These are phyloP conservation scores for Betta splendens DNA, from an alignment of 2,797 vertebrate genomes.

Conservation along the genomic window DNA sequence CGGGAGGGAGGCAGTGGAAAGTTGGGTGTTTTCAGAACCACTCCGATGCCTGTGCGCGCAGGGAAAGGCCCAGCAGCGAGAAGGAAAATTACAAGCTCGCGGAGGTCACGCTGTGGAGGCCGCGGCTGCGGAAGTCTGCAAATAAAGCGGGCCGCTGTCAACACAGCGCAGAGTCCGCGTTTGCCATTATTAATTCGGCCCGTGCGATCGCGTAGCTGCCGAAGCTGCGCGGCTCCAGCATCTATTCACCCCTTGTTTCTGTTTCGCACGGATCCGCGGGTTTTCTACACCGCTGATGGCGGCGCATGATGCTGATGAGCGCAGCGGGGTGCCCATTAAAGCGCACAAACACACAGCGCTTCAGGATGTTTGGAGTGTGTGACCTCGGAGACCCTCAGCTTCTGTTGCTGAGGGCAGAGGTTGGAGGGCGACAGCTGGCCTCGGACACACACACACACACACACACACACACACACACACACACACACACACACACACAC, in stretches of 20 bases:
- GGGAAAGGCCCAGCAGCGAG: conserved; percentile 8
- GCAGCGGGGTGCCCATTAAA: conserved; percentile 64
- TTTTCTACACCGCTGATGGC: conserved; percentile 35
- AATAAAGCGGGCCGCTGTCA: conserved; percentile 15
- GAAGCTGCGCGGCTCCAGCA: not conserved
- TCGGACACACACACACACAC: conserved; percentile 38
- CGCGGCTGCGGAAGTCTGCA: not conserved
- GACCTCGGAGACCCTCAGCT: conserved; percentile 44
- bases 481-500: conserved; percentile 36
- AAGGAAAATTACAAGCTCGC: conserved; percentile 7
- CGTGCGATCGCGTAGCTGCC: not conserved
- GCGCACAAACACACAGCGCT: conserved; percentile 54
- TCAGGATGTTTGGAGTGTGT: conserved; percentile 35
- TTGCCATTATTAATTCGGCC: not conserved
- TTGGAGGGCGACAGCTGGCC: conserved; percentile 62
- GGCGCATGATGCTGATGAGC: conserved; percentile 46
- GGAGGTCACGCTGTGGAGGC: not conserved
- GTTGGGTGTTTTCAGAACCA: conserved; percentile 18
- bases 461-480: conserved; percentile 30
- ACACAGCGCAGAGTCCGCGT: not conserved
- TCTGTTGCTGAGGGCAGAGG: conserved; percentile 49
- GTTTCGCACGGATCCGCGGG: conserved; percentile 31
- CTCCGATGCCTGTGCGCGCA: conserved; percentile 24
- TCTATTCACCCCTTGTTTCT: conserved; percentile 2
- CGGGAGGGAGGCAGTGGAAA: conserved; percentile 40